Conservation (phyloP, 2,797 vertebrate genomes). For the Geotrypetes seraphini region DNA sequence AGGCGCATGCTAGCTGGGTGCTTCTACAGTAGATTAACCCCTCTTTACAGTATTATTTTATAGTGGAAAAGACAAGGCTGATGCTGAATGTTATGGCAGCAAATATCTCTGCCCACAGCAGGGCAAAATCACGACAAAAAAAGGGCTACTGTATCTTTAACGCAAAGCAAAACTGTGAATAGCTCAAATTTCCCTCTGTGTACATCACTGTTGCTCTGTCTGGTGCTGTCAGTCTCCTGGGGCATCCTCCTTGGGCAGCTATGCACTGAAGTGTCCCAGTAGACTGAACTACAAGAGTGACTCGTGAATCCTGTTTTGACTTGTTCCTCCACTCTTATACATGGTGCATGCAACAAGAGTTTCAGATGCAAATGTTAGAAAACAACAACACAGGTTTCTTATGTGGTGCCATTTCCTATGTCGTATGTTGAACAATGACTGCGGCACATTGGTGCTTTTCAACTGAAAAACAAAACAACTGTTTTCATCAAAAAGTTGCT, state of each 20-base stretch:
- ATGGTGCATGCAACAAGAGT: constrained; percentile 27
- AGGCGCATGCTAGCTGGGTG: too few species aligned
- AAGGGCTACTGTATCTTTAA: constrained; percentile 33
- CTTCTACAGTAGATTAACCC: too few species aligned
- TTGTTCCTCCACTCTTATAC: constrained; percentile 7
- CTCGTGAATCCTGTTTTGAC: not conserved
- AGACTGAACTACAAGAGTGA: constrained; percentile 26
- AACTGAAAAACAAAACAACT: not conserved
- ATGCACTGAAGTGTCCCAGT: constrained; percentile 20
- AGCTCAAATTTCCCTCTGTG: constrained; percentile 30
- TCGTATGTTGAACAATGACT: constrained; percentile 7
- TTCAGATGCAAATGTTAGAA: constrained; percentile 17
- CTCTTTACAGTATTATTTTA: too few species aligned
- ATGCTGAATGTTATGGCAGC: too few species aligned
- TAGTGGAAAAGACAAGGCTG: too few species aligned
- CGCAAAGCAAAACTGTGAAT: constrained; percentile 55
- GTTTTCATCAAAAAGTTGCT: not conserved
- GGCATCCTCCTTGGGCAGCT: constrained; percentile 15
- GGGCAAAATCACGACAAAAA: too few species aligned
- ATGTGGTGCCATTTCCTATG: constrained; percentile 38
- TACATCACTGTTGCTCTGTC: constrained; percentile 35
- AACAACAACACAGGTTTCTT: too few species aligned
- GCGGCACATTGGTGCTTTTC: not conserved
- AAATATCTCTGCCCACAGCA: too few species aligned
- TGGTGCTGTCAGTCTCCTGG: constrained; percentile 52